Conservation (phyloP, 2,888 invertebrate species). For the Xestia sexstrigata region DNA sequence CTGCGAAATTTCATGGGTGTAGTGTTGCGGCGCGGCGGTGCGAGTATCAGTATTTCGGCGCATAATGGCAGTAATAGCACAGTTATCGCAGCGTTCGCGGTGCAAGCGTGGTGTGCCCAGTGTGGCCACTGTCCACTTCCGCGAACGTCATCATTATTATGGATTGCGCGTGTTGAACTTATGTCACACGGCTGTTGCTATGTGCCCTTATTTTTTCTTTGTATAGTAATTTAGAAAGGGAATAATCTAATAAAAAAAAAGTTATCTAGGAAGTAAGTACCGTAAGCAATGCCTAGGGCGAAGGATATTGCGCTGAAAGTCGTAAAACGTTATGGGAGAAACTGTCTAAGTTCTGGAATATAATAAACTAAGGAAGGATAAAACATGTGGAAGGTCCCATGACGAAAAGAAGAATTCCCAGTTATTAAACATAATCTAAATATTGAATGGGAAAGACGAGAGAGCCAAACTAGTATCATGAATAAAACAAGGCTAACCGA, state of each 20-base stretch:
- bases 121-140: conserved; percentile 77
- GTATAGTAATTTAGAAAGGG: conserved; percentile 2
- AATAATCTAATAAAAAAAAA: too few relatives aligned
- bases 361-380: conserved; percentile 6
- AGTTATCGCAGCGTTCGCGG: conserved; percentile 51
- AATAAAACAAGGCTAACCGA: not conserved
- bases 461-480: not conserved
- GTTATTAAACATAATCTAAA: not conserved
- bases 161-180: conserved; percentile 76
- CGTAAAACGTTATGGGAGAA: conserved; percentile 25
- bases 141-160: conserved; percentile 80
- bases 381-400: not conserved
- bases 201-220: conserved; percentile 32
- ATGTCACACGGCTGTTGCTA: conserved; percentile 67
- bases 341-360: conserved; percentile 23
- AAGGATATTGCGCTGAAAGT: conserved; percentile 14
- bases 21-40: conserved; percentile 40
- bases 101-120: conserved; percentile 32
- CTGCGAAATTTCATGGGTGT: conserved; percentile 52
- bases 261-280: conserved; percentile 8
- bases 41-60: conserved; percentile 56
- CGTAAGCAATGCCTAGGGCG: conserved; percentile 41
- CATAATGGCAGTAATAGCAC: conserved; percentile 41
- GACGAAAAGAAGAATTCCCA: not conserved
- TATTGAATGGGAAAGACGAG: not conserved